A percentile compares a stretch with the other conserved stretches of the same genome.
These are phyloP conservation scores for Mionectes macconnelli DNA, from an alignment of 2,113 vertebrate species.

Conservation along the genomic window DNA sequence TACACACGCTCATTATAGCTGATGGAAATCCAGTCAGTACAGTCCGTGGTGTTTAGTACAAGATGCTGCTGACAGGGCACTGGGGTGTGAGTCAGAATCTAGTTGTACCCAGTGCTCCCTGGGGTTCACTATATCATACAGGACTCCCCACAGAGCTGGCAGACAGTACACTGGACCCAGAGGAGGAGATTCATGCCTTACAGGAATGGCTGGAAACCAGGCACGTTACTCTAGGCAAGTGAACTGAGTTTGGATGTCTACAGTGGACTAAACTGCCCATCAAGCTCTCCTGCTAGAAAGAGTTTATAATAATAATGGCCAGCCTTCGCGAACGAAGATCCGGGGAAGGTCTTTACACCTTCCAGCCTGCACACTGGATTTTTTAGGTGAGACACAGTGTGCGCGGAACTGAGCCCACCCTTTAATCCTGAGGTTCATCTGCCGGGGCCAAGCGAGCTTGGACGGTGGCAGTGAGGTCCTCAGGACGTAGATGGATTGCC, in stretches of 20 bases:
- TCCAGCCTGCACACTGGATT: no score
- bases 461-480: no score
- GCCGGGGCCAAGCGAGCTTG: no score
- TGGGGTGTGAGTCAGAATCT: neutral
- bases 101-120: neutral
- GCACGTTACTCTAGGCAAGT: neutral
- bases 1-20: neutral
- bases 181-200: neutral
- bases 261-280: neutral
- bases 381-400: no score
- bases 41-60: neutral
- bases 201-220: neutral
- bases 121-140: fast-evolving
- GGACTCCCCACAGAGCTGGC: neutral
- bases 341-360: no score
- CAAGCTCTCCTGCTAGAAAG: neutral
- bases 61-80: neutral
- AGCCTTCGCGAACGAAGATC: no score
- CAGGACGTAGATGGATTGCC: no score
- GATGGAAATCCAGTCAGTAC: neutral
- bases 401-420: no score
- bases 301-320: no score
- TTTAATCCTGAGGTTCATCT: no score
- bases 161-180: neutral
- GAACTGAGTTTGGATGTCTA: neutral